Evolutionary conservation across 2,888 invertebrate genomes (phyloP), one percentile per base, ranked within the genome.

Genomic region (Rugalucina vietnamica): DNA sequence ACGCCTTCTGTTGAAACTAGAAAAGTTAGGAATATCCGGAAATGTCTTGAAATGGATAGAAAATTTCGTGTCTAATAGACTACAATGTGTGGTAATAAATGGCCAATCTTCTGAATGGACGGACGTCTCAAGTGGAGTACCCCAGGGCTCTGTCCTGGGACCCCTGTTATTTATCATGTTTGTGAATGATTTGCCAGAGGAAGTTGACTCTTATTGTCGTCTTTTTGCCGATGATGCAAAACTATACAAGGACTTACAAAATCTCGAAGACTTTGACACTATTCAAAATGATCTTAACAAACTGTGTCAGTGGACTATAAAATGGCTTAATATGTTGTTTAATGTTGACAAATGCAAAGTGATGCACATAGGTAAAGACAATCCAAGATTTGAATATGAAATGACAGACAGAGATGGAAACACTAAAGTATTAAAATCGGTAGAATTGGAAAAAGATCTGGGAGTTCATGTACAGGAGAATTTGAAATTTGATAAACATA

Each of bases 391-490:
- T n/a, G n/a, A n/a, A n/a, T n/a, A n/a, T n/a, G n/a, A n/a, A n/a
- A n/a, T n/a, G n/a, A n/a, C n/a, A n/a, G n/a, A n/a, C n/a, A n/a
- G n/a, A n/a, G n/a, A n/a, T n/a, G n/a, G n/a, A n/a, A 79, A 82
- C 29, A 36, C 32, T 4, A 57, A 49, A 57, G 79, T 75, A 75
- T 69, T 74, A 10, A 27, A 27, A 18, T 29, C 14, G 27, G 43
- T 43, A 21, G 49, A 29, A 27, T 3, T 57, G 27, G 79, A 80
- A 54, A 74, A 69, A 32, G 54, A 77, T 29, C 43, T 77, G 18
- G 77, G 77, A 8, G 73, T 82, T n/a, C 73, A 36, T 10, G 73
- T 82, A 49, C 65, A 82, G 14, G 37, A 29, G 1, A 50, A 82
- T 12, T 14, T 77, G 1, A 82, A 72, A 27, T 82, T 82, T 60